phyloP scores from a whole-genome alignment of 2,888 invertebrate species.

The Luffia ferchaultella region DNA sequence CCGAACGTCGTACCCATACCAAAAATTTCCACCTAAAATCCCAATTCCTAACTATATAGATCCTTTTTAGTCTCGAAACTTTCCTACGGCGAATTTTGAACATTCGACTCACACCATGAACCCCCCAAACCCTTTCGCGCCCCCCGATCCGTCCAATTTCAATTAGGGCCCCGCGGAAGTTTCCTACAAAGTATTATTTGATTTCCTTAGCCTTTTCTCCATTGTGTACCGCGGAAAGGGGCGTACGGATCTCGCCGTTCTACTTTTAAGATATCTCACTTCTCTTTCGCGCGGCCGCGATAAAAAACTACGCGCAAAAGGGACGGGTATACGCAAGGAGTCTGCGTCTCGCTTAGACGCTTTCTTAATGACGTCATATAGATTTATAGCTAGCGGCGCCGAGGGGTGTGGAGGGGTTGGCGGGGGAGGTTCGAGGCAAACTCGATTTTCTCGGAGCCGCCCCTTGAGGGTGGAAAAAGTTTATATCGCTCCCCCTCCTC shows the following conservation, averaged over 20 bases:
- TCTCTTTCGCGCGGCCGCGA: conserved; percentile 5
- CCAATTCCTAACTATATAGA: neutral
- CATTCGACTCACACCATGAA: neutral
- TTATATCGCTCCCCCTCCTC: conserved; percentile 32
- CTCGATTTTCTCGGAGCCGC: conserved; percentile 19
- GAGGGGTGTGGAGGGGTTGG: neutral
- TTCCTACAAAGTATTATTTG: conserved; percentile 62
- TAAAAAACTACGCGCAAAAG: conserved; percentile 29
- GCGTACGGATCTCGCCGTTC: conserved; percentile 30
- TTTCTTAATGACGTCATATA: conserved; percentile 63
- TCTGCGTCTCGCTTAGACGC: conserved; percentile 27
- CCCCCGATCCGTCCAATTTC: conserved; percentile 28
- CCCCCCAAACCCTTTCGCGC: neutral
- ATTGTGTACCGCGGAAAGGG: conserved; percentile 53
- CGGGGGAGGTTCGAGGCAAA: conserved; percentile 1
- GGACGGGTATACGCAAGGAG: conserved; percentile 48
- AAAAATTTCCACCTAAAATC: neutral
- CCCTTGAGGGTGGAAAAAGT: conserved; percentile 36
- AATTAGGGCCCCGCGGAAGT: conserved; percentile 30
- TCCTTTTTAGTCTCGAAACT: neutral
- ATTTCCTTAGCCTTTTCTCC: conserved; percentile 61
- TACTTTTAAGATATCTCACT: conserved; percentile 10
- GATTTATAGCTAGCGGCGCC: conserved; percentile 53
- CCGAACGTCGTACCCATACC: neutral
- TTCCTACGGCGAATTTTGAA: neutral